Evolutionary conservation across 2,888 invertebrate genomes (phyloP), one percentile per base, ranked within the genome.

Genomic region (Metalampra italica): DNA sequence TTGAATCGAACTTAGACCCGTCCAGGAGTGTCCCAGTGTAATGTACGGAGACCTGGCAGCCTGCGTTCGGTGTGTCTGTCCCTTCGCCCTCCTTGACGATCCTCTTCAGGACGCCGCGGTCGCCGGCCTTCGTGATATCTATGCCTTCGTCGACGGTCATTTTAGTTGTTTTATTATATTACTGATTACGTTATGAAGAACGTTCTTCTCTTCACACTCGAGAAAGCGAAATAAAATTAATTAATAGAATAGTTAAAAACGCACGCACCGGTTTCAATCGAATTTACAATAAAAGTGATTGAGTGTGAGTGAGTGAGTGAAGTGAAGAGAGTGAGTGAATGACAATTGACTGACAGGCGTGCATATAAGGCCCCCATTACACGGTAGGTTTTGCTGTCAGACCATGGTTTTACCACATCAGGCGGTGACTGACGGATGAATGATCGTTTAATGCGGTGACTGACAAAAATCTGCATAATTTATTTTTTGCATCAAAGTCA

Each of bases 1-100:
- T 98, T 0, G 97, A 97, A 82, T 99, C 99, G 75, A 99, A 98
- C 71, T 95, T 93, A 3, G 94, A 94, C 37, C 98, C 98, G 82
- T 97, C 95, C 29, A 92, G 70, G 30, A 98, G 90, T 1, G 94
- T 96, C 30, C 98, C 98, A 1, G 94, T 95, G 74, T 99, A 99
- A 80, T 99, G 98, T 0, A 97, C 94, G 4, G 81, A 91, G 8
- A 94, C 92, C 51, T 75, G 69, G 73, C 93, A 94, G 0, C 97
- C 97, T 44, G 86, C 75, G 11, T 88, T 82, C 0, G 97, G 96
- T 32, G 85, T 90, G 51, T 93, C 94, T n/a, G 91, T 90, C 1
- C 96, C 96, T 50, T 82, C 82, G 42, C 98, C 98, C 66, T 94
- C 94, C 55, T 91, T 91, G 46, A 93, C 78, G 47, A 96, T 93